These are phyloP conservation scores for Phrynocephalus vlangalii DNA, from an alignment of 2,797 vertebrate genomes.

Conservation along the genomic window DNA sequence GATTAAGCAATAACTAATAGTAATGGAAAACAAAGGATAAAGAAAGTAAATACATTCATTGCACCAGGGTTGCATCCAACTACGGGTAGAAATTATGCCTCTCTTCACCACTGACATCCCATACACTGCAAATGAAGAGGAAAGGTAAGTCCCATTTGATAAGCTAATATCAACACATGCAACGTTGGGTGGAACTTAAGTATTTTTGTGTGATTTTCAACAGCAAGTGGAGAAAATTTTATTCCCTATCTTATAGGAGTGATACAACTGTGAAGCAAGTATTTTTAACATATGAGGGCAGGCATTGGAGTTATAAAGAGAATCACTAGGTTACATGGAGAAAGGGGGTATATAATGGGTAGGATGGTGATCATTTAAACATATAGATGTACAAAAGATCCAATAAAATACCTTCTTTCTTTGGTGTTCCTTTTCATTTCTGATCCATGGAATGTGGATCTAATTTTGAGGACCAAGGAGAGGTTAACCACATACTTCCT, in stretches of 20 bases:
- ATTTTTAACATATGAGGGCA: neutral
- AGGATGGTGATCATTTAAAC: neutral
- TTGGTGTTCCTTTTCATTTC: conserved; percentile 86
- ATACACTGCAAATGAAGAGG: neutral
- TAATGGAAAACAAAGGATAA: neutral
- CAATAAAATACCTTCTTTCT: conserved; percentile 88
- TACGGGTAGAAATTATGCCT: neutral
- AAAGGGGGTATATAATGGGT: neutral
- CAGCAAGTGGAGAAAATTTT: neutral
- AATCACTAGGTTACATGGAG: neutral
- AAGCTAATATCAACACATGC: neutral
- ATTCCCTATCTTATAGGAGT: neutral
- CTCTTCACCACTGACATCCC: neutral
- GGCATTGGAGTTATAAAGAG: neutral
- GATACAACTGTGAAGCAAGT: neutral
- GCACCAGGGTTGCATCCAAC: neutral
- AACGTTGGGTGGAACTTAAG: neutral
- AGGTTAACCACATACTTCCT: conserved; percentile 93
- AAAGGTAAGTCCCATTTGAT: neutral
- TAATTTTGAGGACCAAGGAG: conserved; percentile 94
- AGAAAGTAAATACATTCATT: neutral
- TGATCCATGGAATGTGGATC: conserved; percentile 90
- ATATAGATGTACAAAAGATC: conserved; percentile 42
- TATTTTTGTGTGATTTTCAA: neutral
- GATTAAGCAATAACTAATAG: neutral